These are phyloP conservation scores for Anthopleura sola DNA, from an alignment of 64 coral and sea anemone species.

Conservation along the genomic window DNA sequence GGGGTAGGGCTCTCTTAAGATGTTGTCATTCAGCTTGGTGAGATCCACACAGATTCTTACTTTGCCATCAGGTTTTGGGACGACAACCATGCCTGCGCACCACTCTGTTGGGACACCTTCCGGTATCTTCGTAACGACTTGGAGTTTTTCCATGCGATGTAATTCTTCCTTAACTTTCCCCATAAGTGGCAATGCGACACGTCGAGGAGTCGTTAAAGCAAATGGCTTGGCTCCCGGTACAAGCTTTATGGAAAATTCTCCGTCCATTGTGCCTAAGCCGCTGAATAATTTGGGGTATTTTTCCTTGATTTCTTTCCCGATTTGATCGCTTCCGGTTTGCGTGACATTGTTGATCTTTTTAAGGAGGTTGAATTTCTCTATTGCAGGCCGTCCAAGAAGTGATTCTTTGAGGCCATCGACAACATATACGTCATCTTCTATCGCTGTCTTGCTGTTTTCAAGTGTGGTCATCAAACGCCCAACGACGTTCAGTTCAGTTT, in stretches of 20 bases:
- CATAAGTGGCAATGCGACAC: background rate
- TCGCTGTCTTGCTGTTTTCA: background rate
- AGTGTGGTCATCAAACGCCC: background rate
- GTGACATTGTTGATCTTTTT: conserved; percentile 11
- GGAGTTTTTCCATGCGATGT: background rate
- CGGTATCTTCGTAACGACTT: background rate
- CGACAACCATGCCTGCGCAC: conserved; percentile 46
- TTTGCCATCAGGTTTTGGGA: conserved; percentile 30
- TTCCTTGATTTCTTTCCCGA: background rate
- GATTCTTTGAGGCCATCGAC: conserved; percentile 25
- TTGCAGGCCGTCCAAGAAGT: conserved; percentile 27
- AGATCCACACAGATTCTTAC: conserved; percentile 5
- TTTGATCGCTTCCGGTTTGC: background rate
- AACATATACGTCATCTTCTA: background rate
- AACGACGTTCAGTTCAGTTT: conserved; percentile 25
- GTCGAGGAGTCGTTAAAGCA: background rate
- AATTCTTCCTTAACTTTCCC: conserved; percentile 21
- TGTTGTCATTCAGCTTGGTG: background rate
- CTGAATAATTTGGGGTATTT: background rate
- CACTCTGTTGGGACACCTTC: conserved; percentile 23
- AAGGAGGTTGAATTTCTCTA: background rate
- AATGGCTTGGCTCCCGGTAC: background rate
- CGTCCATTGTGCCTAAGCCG: background rate
- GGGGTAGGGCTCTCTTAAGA: background rate
- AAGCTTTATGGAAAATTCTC: background rate